phyloP scores from a whole-genome alignment of 2,797 vertebrate genomes.

The Epinephelus malabaricus region DNA sequence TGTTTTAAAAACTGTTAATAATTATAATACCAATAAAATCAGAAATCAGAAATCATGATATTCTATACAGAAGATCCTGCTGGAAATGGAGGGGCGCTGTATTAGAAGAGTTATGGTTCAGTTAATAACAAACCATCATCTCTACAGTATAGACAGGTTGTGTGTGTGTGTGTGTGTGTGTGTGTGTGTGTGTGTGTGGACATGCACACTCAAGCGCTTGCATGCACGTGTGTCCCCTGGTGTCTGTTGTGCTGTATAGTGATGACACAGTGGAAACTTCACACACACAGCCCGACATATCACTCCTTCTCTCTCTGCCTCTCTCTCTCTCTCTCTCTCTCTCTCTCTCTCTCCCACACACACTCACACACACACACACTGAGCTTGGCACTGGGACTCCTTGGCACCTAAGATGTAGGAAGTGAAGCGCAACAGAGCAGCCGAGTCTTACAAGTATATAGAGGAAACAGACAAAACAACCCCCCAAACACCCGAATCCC shows the following conservation, averaged over 20 bases:
- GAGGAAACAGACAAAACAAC: slow-evolving; percentile 33
- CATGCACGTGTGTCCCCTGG: slow-evolving; percentile 5
- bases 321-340: background rate
- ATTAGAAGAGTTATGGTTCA: slow-evolving; percentile 45
- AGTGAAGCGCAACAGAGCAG: slow-evolving; percentile 57
- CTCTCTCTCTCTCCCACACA: slow-evolving; percentile 9
- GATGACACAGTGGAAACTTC: slow-evolving; percentile 56
- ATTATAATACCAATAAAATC: too few species aligned
- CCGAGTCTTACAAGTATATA: slow-evolving; percentile 34
- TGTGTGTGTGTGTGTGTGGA: slow-evolving; percentile 20
- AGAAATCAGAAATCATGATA: too few species aligned
- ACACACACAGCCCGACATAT: background rate
- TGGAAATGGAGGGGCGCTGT: background rate
- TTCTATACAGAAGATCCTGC: background rate
- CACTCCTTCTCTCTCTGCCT: background rate
- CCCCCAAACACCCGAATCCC: background rate
- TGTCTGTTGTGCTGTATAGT: slow-evolving; percentile 32
- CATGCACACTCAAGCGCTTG: background rate
- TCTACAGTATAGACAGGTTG: background rate
- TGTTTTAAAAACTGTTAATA: too few species aligned
- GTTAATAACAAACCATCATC: slow-evolving; percentile 55
- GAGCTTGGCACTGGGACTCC: slow-evolving; percentile 22
- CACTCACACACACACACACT: slow-evolving; percentile 22
- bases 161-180: slow-evolving; percentile 16
- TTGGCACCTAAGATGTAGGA: slow-evolving; percentile 58